Percentiles rank a stretch among this genome's conserved stretches.
These are phyloP conservation scores for Zosterops lateralis DNA, from an alignment of 2,113 vertebrate genomes.

Conservation along the genomic window DNA sequence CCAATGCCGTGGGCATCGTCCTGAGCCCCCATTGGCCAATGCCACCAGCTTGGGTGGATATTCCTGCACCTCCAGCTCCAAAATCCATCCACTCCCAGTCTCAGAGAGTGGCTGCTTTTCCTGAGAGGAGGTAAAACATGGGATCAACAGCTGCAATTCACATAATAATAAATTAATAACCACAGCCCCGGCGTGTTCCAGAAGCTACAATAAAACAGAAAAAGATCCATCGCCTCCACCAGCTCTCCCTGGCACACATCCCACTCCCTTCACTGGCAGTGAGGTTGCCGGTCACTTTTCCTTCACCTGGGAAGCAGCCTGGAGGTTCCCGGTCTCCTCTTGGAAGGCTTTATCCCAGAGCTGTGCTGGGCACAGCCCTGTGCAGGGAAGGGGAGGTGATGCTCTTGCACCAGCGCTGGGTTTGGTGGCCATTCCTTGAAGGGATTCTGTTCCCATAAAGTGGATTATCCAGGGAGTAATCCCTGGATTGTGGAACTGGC, in stretches of 20 bases:
- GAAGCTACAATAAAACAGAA: background rate
- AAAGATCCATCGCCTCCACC: background rate
- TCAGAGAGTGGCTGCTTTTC: background rate
- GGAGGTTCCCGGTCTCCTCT: background rate
- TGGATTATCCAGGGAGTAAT: accelerated
- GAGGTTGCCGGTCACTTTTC: background rate
- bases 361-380: background rate
- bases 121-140: background rate
- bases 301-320: background rate
- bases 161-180: slow-evolving; percentile 37
- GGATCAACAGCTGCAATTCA: slow-evolving; percentile 6
- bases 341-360: background rate
- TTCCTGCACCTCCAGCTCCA: accelerated
- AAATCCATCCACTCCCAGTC: background rate
- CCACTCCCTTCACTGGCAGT: background rate
- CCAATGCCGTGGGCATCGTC: accelerated
- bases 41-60: background rate
- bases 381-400: accelerated
- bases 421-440: accelerated
- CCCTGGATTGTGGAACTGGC: background rate
- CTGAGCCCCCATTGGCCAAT: accelerated
- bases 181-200: background rate
- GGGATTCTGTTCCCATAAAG: background rate
- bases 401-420: background rate
- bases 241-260: background rate